Percentiles rank a stretch among this genome's conserved stretches.
phyloP scores from a whole-genome alignment of 2,113 vertebrate species.

The Pelusios castaneus region DNA sequence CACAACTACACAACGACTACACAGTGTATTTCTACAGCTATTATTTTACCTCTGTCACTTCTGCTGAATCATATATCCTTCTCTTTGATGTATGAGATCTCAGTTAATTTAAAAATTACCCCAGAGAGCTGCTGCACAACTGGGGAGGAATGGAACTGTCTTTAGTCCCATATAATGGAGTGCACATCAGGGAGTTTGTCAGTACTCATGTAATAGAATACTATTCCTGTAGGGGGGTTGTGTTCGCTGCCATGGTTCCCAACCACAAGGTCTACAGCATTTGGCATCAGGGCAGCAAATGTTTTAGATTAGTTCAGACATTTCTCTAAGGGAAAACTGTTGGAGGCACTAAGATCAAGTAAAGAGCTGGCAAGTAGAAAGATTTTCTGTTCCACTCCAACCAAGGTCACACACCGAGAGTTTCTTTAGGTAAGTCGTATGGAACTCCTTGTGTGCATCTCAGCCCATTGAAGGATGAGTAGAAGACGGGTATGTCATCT shows the following conservation, averaged over 20 bases:
- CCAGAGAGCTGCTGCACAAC: constrained; percentile 48
- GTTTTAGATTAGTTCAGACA: neutral
- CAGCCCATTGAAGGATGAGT: neutral
- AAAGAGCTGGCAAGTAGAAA: neutral
- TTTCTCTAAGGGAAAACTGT: constrained; percentile 8
- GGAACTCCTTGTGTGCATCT: neutral
- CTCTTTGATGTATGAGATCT: constrained; percentile 68
- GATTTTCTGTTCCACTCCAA: neutral
- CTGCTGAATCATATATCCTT: constrained; percentile 68
- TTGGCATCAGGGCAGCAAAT: neutral
- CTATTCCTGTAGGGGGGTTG: neutral
- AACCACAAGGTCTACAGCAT: neutral
- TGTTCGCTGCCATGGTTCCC: neutral
- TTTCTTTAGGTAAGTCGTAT: neutral
- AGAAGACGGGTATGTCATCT: neutral
- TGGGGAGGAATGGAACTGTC: constrained; percentile 21
- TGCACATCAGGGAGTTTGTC: neutral
- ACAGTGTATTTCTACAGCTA: neutral
- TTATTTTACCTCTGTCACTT: constrained; percentile 56
- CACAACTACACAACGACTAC: neutral
- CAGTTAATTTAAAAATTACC: constrained; percentile 69
- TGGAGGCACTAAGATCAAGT: neutral
- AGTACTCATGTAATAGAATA: neutral
- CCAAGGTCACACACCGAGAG: neutral
- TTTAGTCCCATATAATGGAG: constrained; percentile 11